These are phyloP conservation scores for Saguinus midas DNA, from an alignment of 2,113 vertebrate genomes.

Conservation along the genomic window DNA sequence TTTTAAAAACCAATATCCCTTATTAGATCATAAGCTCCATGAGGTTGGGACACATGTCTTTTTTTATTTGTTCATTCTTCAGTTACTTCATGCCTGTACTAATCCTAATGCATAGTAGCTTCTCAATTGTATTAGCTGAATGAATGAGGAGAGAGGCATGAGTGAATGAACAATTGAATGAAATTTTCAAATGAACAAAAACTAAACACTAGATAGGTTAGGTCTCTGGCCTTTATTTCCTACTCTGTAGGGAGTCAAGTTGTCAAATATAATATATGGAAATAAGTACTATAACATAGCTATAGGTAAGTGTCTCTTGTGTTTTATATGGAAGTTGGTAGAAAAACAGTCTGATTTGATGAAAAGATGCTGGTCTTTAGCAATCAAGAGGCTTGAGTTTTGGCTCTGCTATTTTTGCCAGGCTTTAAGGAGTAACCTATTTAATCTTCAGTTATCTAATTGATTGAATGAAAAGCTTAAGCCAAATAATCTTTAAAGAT, in stretches of 20 bases:
- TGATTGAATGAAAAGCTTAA: slow-evolving; percentile 10
- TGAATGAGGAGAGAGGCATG: background rate
- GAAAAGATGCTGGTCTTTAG: background rate
- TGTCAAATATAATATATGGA: background rate
- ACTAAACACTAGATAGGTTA: background rate
- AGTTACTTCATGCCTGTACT: background rate
- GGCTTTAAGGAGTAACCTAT: background rate
- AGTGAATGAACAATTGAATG: background rate
- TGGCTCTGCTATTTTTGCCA: background rate
- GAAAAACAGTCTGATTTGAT: background rate
- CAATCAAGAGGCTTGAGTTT: background rate
- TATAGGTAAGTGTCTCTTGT: background rate
- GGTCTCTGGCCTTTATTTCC: background rate
- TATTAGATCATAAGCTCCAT: background rate
- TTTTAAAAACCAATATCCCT: background rate
- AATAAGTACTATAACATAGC: background rate
- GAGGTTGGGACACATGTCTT: background rate
- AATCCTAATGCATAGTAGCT: background rate
- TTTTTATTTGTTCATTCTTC: background rate
- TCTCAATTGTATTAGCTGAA: background rate
- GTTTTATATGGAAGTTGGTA: background rate
- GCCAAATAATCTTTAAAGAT: background rate
- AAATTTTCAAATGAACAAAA: background rate
- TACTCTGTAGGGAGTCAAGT: background rate
- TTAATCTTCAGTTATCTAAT: background rate